Evolutionary conservation across 2,888 invertebrate genomes (phyloP).

Genomic region (Ichneumon xanthorius): DNA sequence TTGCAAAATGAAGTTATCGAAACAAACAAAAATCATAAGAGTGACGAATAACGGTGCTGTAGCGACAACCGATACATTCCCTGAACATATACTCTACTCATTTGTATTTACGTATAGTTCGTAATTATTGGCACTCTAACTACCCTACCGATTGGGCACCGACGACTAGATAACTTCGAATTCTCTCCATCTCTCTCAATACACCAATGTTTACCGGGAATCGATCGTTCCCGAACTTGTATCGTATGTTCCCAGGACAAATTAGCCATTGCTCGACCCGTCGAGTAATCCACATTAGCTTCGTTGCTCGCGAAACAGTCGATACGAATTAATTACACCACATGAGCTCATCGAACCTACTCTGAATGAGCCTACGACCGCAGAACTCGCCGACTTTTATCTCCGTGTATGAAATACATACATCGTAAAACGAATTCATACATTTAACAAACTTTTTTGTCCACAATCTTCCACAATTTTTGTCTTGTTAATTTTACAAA

Average conservation of each 20-base stretch:
- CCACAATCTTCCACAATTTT: no score
- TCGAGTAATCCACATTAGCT: constrained; percentile 48
- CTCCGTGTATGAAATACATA: neutral
- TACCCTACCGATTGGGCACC: constrained; percentile 25
- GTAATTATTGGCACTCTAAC: constrained; percentile 56
- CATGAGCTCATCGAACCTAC: constrained; percentile 2
- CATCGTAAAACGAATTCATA: no score
- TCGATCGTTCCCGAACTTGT: constrained; percentile 30
- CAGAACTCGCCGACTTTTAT: constrained; percentile 2
- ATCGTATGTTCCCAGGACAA: constrained; percentile 22
- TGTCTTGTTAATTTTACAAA: no score
- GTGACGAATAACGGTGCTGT: no score
- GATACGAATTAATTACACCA: constrained; percentile 58
- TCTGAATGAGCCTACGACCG: constrained; percentile 14
- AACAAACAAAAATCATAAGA: neutral
- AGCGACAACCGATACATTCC: neutral
- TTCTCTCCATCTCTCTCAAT: neutral
- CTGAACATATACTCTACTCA: neutral
- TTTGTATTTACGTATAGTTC: constrained; percentile 5
- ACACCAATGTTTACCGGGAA: constrained; percentile 10
- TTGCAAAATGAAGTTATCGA: neutral
- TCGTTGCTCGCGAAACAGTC: constrained; percentile 39
- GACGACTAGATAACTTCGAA: constrained; percentile 30
- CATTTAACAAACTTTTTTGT: no score
- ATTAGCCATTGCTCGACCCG: constrained; percentile 52